phyloP scores from a whole-genome alignment of 2,888 invertebrate genomes.

The Chloroclystis v-ata region DNA sequence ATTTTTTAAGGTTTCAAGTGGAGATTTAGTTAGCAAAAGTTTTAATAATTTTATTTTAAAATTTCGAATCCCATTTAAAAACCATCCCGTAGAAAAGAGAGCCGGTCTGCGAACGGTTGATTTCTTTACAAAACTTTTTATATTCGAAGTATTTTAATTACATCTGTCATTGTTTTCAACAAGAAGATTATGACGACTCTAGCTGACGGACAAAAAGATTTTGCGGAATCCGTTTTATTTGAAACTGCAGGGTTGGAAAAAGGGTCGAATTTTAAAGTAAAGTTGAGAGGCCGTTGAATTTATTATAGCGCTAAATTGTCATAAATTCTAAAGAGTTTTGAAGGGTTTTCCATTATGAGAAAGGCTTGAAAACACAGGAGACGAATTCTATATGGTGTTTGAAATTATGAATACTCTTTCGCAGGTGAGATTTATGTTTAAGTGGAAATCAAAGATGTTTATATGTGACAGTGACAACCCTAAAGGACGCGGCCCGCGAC shows the following conservation, averaged over 20 bases:
- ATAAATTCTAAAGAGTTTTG: constrained; percentile 31
- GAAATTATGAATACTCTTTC: background rate
- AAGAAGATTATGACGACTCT: constrained; percentile 56
- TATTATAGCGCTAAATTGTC: constrained; percentile 46
- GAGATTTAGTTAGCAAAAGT: too few species aligned
- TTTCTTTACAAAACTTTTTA: constrained; percentile 33
- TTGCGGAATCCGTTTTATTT: constrained; percentile 44
- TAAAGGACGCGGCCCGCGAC: constrained; percentile 38
- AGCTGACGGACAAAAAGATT: constrained; percentile 58
- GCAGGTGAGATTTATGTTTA: constrained; percentile 4
- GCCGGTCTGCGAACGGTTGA: background rate
- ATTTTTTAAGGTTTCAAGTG: background rate
- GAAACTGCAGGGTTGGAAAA: constrained; percentile 39
- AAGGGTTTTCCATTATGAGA: constrained; percentile 3
- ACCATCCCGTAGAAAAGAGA: background rate
- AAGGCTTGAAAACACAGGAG: background rate
- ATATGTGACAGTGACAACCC: constrained; percentile 37
- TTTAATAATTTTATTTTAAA: too few species aligned
- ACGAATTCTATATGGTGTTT: background rate
- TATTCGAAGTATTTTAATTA: constrained; percentile 62
- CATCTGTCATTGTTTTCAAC: constrained; percentile 56
- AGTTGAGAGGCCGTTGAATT: constrained; percentile 37
- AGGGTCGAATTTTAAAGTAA: constrained; percentile 48
- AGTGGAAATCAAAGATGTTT: constrained; percentile 5
- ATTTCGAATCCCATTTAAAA: background rate